Evolutionary conservation across 2,888 invertebrate genomes (phyloP), one percentile per base, ranked within the genome.

Genomic region (Strigamia crassipes): DNA sequence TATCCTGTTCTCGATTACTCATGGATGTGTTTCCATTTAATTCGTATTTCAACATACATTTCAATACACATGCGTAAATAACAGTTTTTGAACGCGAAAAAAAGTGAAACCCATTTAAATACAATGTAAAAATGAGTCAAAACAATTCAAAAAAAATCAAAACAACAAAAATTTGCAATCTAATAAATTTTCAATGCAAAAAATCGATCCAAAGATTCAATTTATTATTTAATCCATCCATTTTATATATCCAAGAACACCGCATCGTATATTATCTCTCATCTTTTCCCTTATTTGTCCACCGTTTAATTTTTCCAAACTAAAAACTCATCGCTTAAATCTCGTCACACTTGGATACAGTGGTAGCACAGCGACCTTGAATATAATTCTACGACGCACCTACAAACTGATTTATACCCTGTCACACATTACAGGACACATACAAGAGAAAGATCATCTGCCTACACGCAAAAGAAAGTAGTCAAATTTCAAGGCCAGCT

Each of bases 371-470:
- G 23, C 73, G 73, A 73, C 73, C 73, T 73, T 73, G 73, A 73
- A 27, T 73, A 73, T 73, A 73, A 73, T 73, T 73, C 73, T n/a
- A 73, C 73, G 73, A 73, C 73, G 73, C 73, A 73, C 73, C 73
- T 73, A 31, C 73, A 73, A 31, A 73, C 73, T 73, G 73, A 73
- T 73, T 73, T 73, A 73, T 73, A 31, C 31, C 73, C 73, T 73
- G 73, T 31, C 73, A 73, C 73, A 73, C 23, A 31, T 12, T 31
- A 27, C 73, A 27, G 73, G 73, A 27, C 73, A 27, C 73, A 73
- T 27, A 27, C 31, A 73, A 18, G 51, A 51, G 51, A 31, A 73
- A 31, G 73, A 73, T 73, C 73, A 73, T 73, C 73, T 73, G 73
- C 73, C 73, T 73, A 73, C 73, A 73, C 73, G 73, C 21, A 38